phyloP scores from a whole-genome alignment of 2,113 vertebrate species.

The Theristicus caerulescens region DNA sequence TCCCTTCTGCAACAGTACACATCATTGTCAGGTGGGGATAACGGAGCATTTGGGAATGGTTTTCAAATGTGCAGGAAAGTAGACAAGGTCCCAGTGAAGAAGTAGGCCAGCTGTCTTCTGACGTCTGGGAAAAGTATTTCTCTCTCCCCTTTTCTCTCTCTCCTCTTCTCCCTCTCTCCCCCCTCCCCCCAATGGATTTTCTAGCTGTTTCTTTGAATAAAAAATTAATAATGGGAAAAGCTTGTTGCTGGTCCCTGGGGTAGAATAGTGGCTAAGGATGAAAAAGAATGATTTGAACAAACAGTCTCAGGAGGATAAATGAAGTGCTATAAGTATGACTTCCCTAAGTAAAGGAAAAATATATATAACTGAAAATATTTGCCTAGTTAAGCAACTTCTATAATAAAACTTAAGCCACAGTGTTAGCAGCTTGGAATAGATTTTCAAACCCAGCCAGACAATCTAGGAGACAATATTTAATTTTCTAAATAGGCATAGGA shows the following conservation, averaged over 20 bases:
- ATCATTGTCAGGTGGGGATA: background rate
- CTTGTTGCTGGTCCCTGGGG: slow-evolving; percentile 7
- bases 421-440: slow-evolving; percentile 4
- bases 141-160: background rate
- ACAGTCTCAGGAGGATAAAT: slow-evolving; percentile 58
- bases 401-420: slow-evolving; percentile 7
- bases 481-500: background rate
- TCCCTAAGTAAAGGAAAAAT: slow-evolving; percentile 30
- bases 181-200: background rate
- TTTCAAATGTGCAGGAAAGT: background rate
- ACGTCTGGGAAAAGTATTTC: background rate
- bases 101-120: background rate
- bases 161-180: no score
- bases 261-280: slow-evolving; percentile 34
- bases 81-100: background rate
- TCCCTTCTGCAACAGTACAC: background rate
- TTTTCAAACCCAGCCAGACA: background rate
- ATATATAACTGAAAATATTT: slow-evolving; percentile 46
- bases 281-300: slow-evolving; percentile 50
- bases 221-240: slow-evolving; percentile 38
- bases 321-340: slow-evolving; percentile 8
- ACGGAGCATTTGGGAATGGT: background rate
- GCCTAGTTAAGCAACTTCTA: slow-evolving; percentile 50
- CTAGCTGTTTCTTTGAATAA: slow-evolving; percentile 42
- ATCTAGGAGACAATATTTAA: background rate